These are phyloP conservation scores for Cynodonichthys magdalenae DNA, from an alignment of 2,797 vertebrate genomes.

Conservation along the genomic window DNA sequence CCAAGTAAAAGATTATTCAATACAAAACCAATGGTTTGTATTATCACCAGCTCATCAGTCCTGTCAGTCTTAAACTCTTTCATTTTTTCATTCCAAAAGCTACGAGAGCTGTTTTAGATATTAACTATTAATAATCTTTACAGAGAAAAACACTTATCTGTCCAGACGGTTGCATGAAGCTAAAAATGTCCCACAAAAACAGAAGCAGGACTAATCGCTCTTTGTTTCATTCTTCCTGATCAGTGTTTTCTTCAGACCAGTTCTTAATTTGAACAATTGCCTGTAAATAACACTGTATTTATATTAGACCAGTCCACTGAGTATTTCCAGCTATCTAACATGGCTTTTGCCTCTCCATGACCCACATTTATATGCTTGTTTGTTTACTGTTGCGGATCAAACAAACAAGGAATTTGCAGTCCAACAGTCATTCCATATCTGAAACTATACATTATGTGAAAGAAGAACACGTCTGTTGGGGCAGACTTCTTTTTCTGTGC, in stretches of 20 bases:
- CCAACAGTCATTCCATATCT: slow-evolving; percentile 60
- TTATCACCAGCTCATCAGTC: too few species aligned
- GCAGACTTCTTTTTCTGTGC: slow-evolving; percentile 71
- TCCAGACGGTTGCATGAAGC: slow-evolving; percentile 53
- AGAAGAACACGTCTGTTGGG: slow-evolving; percentile 69
- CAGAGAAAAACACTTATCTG: too few species aligned
- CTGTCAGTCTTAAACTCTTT: too few species aligned
- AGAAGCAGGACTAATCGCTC: slow-evolving; percentile 46
- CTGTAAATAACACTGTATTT: slow-evolving; percentile 71
- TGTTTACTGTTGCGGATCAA: slow-evolving; percentile 68
- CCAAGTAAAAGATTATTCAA: too few species aligned
- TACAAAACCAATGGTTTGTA: too few species aligned
- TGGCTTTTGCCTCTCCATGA: slow-evolving; percentile 57
- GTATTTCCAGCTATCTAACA: slow-evolving; percentile 50
- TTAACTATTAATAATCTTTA: too few species aligned
- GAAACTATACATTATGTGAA: slow-evolving; percentile 60
- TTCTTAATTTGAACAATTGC: slow-evolving; percentile 61
- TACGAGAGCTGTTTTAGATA: too few species aligned
- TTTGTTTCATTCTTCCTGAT: slow-evolving; percentile 57
- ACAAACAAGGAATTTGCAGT: slow-evolving; percentile 51
- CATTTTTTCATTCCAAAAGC: too few species aligned
- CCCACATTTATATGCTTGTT: slow-evolving; percentile 70
- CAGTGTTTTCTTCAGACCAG: slow-evolving; percentile 62
- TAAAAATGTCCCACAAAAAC: slow-evolving; percentile 64
- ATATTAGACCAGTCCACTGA: slow-evolving; percentile 60